Base-by-base conservation (phyloP, 2,797 vertebrate species). In the Melanotaenia nigrans region DNA sequence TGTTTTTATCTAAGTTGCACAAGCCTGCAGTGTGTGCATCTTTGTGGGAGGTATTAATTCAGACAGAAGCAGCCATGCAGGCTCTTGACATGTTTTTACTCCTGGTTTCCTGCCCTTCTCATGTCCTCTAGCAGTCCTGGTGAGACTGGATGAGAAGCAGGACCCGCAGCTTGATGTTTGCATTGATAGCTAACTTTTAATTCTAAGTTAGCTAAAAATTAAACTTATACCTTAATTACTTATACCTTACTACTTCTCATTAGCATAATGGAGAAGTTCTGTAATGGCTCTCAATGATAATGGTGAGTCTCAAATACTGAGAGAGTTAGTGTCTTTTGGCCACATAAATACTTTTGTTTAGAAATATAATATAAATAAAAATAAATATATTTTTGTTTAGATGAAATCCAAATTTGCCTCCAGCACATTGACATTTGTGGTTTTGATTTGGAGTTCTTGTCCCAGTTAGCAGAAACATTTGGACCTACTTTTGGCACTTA, bases 81-180 rank as follows among this genome's bases (percentile, higher is more conserved):
- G 55, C 65, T 73, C 80, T 69, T 45, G 32, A 32, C 32, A 7
- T 32, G 32, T 32, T 32, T 32, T 32, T 32, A 32, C 32, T 28
- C 28, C 3, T 82, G 70, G 79, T 78, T 64, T 51, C 35, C 54
- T 88, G 87, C 55, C 85, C 84, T 32, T 32, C 32, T 32, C 32
- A 6, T 32, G 32, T 32, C 32, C 32, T 32, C 32, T 32, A 77
- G 82, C 81, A 71, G 69, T 14, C 45, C 75, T 36, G 22, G 66
- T 32, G 60, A 89, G 76, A 86, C 85, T 55, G 83, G 73, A 82
- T 84, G 70, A 72, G 40, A 87, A 86, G 79, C 75, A 71, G 81
- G 86, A 77, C 81, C 71, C 53, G 13, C 38, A 49, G 36, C 56
- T 73, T 18, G 18, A 55, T 82, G 33, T 87, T 88, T 82, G 51